Evolutionary conservation across 2,113 vertebrate genomes (phyloP), one percentile per base, ranked within the genome.

Genomic region (Neotoma lepida): DNA sequence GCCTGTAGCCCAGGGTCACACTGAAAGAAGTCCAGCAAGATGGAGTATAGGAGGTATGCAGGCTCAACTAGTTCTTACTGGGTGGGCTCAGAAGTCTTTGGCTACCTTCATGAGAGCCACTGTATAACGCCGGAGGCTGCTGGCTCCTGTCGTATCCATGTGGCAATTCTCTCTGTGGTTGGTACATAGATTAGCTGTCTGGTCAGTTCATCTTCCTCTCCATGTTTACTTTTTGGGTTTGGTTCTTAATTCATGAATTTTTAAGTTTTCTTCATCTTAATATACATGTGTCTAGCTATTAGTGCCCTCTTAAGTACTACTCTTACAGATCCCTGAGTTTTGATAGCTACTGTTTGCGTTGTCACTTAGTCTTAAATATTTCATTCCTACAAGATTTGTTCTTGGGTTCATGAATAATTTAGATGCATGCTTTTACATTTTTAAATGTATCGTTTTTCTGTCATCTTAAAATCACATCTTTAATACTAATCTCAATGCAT

Each of bases 351-450:
- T 88, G 14, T 96, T 95, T 93, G 44, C 49, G 1, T 30, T 95
- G 80, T 91, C 68, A 35, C 89, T 96, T 88, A 44, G 76, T 94
- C 93, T 95, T 96, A 94, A 97, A 96, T 96, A 96, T 96, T 96
- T 97, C 92, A 91, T 96, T 96, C 86, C 88, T 56, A 6, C 58
- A n/a, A 95, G 87, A 89, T 93, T 95, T 93, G 51, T 91, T 96
- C 88, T 88, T 88, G 64, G 80, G 46, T 22, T 91, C 88, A 80
- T 94, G 74, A 96, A 96, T 97, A 95, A 94, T 95, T 95, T 91
- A 96, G 85, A 80, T 9, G 58, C 9, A 30, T 28, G 70, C 88
- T 95, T 96, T 94, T 56, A 91, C 70, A 68, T 93, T 87, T 88
- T 82, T 61, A 84, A 56, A 81, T 88, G 82, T 88, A 14, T 90